Percentiles rank a stretch among this genome's conserved stretches.
Conservation (phyloP, 2,113 vertebrate species). For the Canis aureus region DNA sequence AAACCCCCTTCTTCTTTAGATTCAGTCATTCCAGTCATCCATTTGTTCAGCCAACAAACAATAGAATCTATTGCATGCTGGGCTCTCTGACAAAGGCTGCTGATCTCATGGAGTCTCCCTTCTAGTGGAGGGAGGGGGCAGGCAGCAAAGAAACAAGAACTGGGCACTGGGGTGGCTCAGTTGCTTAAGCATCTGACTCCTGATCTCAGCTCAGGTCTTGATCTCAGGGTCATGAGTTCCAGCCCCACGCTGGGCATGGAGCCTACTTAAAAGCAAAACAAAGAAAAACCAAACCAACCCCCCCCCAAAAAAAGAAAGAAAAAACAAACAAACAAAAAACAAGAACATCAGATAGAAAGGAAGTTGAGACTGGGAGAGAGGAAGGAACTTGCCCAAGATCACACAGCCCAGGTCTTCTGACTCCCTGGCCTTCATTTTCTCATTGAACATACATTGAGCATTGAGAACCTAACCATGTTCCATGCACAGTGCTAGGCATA, state of each 20-base stretch:
- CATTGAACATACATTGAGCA: background rate
- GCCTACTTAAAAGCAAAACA: background rate
- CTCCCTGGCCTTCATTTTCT: background rate
- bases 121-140: background rate
- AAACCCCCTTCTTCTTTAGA: background rate
- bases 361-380: conserved; percentile 5
- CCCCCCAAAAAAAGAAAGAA: too few species aligned
- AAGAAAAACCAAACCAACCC: background rate
- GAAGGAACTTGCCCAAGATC: background rate
- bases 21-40: background rate
- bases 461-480: background rate
- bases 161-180: background rate
- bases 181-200: background rate
- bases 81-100: background rate
- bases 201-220: background rate
- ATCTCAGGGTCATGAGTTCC: background rate
- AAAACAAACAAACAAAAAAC: background rate
- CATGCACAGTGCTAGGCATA: background rate
- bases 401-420: background rate
- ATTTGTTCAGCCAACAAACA: background rate
- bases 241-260: background rate
- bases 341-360: background rate
- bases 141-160: background rate
- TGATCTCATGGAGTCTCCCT: background rate
- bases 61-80: background rate